Conservation (phyloP, 1,140 invertebrate genomes). For the Ceratina australensis region DNA sequence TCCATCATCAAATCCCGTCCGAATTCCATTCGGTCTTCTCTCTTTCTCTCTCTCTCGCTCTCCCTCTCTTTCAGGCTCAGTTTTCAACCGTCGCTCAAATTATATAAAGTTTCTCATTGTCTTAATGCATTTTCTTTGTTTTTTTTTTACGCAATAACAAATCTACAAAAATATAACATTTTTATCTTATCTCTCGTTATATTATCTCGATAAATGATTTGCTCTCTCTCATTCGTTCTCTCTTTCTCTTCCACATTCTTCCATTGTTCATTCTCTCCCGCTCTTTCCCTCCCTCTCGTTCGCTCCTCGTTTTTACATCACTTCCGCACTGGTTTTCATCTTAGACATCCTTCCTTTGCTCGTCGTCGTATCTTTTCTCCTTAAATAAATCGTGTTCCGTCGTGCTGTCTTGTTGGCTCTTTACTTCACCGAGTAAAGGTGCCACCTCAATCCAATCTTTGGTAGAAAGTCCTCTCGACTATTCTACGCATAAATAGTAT, state of each 20-base stretch:
- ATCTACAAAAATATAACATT: conserved; percentile 80
- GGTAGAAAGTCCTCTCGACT: conserved; percentile 67
- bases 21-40: not conserved
- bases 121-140: conserved; percentile 70
- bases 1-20: conserved; percentile 12
- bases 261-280: conserved; percentile 18
- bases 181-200: conserved; percentile 72
- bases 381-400: conserved; percentile 64
- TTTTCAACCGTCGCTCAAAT: conserved; percentile 59
- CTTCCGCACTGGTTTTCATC: conserved; percentile 41
- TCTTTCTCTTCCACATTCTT: conserved; percentile 27
- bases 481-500: conserved; percentile 67
- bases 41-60: conserved; percentile 14
- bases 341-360: conserved; percentile 47
- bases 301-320: conserved; percentile 29
- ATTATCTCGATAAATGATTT: conserved; percentile 74
- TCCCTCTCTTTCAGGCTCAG: conserved; percentile 50
- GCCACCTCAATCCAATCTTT: conserved; percentile 49
- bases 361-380: conserved; percentile 21
- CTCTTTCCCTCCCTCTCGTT: conserved; percentile 47
- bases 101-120: conserved; percentile 77
- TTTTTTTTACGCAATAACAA: conserved; percentile 78
- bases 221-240: conserved; percentile 31
- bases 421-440: conserved; percentile 59
- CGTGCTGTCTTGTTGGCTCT: conserved; percentile 64